These are phyloP conservation scores for Neuroterus valhalla DNA, from an alignment of 1,140 invertebrate species.

Conservation along the genomic window DNA sequence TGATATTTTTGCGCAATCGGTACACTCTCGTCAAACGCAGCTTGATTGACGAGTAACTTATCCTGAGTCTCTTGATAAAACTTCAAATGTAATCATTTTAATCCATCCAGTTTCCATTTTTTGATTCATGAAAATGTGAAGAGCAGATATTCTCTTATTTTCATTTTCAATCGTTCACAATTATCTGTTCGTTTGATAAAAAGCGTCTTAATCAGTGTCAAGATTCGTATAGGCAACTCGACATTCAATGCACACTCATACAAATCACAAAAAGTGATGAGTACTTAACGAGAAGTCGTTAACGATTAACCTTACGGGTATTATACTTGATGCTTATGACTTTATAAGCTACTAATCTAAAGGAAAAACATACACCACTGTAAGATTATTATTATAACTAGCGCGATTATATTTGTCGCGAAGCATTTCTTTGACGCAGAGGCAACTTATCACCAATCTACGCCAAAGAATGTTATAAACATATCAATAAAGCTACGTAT, in stretches of 20 bases:
- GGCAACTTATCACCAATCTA: conserved; percentile 4
- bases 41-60: conserved; percentile 17
- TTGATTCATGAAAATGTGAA: conserved; percentile 72
- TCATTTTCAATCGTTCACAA: conserved; percentile 60
- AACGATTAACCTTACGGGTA: conserved; percentile 67
- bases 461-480: conserved; percentile 62
- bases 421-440: conserved; percentile 42
- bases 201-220: conserved; percentile 47
- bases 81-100: neutral
- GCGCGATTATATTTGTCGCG: conserved; percentile 57
- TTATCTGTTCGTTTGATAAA: conserved; percentile 46
- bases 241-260: conserved; percentile 61
- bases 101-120: conserved; percentile 56
- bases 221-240: conserved; percentile 53
- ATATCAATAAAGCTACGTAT: conserved; percentile 63
- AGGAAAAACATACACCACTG: conserved; percentile 69
- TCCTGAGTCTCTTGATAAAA: conserved; percentile 3
- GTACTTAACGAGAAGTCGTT: conserved; percentile 63
- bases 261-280: conserved; percentile 44
- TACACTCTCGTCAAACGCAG: conserved; percentile 20
- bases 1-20: neutral
- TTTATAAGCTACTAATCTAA: conserved; percentile 69
- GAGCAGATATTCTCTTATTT: conserved; percentile 66
- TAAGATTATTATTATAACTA: conserved; percentile 63
- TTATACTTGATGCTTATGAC: conserved; percentile 70